Evolutionary conservation across 2,888 invertebrate genomes (phyloP), one percentile per base, ranked within the genome.

Genomic region (Torymus auratus): DNA sequence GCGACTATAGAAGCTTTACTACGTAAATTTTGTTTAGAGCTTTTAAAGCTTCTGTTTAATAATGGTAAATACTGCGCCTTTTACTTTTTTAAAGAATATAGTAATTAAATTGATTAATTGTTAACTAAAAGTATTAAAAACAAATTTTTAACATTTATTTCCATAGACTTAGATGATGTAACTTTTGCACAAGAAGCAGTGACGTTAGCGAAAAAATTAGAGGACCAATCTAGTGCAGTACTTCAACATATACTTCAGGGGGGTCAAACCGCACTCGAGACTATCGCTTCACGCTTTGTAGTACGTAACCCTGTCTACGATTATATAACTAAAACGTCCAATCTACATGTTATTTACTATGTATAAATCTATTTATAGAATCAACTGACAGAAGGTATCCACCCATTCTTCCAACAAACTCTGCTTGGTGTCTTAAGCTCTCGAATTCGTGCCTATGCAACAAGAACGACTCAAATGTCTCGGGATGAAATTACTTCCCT

Each of bases 231-330:
- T 74, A 87, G 15, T 86, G 83, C 72, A 68, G 83, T 88, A 15
- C 78, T 90, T 28, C 86, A 87, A 17, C 85, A 86, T 68, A 85
- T 83, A n/a, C 72, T 88, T 77, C 82, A 83, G n/a, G 89, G 89
- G 77, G 91, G 91, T 13, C 89, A 90, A 74, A 85, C 86, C n/a
- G 91, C 90, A 53, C 89, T 92, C 1, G 91, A 91, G 82, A 83
- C 87, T 62, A 86, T 92, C 14, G 88, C 90, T 17, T 87, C 88
- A 56, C 88, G 89, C 78, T 87, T 92, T 74, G 84, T 91, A 84
- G 92, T 92, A 85, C 88, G 90, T 86, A 75, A 70, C 58, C 15
- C 0, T 20, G 23, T 41, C 41, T 41, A 41, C 41, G 7, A 41
- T 41, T 41, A 28, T 28, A 41, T 1, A 41, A 41, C 7, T 41